Evolutionary conservation across 2,113 vertebrate species (phyloP).

Genomic region (Mustelus asterias): DNA sequence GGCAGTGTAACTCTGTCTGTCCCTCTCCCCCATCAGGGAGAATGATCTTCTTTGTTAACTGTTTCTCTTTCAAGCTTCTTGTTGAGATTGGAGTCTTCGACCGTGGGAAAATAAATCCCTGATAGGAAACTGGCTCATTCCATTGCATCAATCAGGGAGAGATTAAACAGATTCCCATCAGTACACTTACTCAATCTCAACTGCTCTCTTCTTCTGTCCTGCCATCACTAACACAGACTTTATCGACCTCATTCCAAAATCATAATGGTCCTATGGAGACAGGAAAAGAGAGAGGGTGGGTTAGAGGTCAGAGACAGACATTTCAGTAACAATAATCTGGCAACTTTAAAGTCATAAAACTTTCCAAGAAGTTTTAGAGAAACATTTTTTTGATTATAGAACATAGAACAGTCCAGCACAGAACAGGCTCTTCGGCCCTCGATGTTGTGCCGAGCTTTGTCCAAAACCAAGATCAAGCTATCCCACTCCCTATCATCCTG

Average conservation of each 20-base stretch:
- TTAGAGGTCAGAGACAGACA: constrained; percentile 16
- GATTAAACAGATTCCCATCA: constrained; percentile 29
- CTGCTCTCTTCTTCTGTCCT: constrained; percentile 49
- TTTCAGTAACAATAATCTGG: background rate
- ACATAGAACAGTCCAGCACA: too few relatives aligned
- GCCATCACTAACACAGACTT: constrained; percentile 53
- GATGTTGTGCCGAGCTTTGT: too few relatives aligned
- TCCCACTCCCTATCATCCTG: too few relatives aligned
- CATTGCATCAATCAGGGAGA: background rate
- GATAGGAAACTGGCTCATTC: background rate
- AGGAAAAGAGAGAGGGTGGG: constrained; percentile 39
- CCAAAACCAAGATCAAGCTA: too few relatives aligned
- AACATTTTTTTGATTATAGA: too few relatives aligned
- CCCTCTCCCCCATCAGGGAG: background rate
- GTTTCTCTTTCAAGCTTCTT: background rate
- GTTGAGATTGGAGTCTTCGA: background rate
- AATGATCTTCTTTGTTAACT: background rate
- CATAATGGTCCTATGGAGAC: constrained; percentile 54
- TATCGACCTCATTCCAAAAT: constrained; percentile 57
- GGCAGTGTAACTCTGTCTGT: background rate
- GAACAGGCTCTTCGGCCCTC: too few relatives aligned
- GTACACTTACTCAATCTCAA: constrained; percentile 44
- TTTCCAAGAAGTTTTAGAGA: background rate
- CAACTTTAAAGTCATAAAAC: background rate
- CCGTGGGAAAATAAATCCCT: background rate